Evolutionary conservation across 2,888 invertebrate genomes (phyloP).

Genomic region (Pristionchus japonicus): DNA sequence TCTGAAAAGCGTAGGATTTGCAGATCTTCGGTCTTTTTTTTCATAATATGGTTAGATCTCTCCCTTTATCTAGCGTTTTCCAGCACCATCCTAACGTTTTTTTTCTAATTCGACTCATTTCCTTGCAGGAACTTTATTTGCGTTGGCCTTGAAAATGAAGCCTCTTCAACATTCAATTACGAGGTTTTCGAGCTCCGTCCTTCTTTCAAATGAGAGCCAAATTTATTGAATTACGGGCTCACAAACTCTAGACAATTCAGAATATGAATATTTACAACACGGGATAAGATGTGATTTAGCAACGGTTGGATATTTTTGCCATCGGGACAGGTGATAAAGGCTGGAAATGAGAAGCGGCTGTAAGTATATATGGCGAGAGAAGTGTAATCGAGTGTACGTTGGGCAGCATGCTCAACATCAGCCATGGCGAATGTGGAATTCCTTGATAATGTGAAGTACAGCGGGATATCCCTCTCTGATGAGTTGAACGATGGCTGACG

Average conservation of each 20-base stretch:
- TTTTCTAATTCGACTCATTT: background rate
- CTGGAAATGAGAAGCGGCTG: background rate
- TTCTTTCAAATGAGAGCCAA: background rate
- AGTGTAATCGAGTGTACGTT: background rate
- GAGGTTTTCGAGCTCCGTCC: background rate
- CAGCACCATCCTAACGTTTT: background rate
- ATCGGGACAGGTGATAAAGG: slow-evolving; percentile 1
- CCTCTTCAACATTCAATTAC: background rate
- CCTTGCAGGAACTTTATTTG: background rate
- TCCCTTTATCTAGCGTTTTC: too few relatives aligned
- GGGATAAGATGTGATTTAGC: background rate
- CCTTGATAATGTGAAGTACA: slow-evolving; percentile 69
- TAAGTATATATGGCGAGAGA: background rate
- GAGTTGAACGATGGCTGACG: slow-evolving; percentile 71
- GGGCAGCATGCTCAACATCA: background rate
- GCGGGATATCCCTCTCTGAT: slow-evolving; percentile 71
- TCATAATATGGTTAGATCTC: too few relatives aligned
- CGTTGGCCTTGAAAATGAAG: background rate
- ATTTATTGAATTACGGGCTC: background rate
- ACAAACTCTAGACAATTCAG: background rate
- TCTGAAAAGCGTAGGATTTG: too few relatives aligned
- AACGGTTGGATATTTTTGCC: background rate
- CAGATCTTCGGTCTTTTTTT: too few relatives aligned
- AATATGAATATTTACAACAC: background rate
- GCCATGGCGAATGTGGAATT: slow-evolving; percentile 52